phyloP scores from a whole-genome alignment of 2,888 invertebrate genomes.

The Andrena dorsata region DNA sequence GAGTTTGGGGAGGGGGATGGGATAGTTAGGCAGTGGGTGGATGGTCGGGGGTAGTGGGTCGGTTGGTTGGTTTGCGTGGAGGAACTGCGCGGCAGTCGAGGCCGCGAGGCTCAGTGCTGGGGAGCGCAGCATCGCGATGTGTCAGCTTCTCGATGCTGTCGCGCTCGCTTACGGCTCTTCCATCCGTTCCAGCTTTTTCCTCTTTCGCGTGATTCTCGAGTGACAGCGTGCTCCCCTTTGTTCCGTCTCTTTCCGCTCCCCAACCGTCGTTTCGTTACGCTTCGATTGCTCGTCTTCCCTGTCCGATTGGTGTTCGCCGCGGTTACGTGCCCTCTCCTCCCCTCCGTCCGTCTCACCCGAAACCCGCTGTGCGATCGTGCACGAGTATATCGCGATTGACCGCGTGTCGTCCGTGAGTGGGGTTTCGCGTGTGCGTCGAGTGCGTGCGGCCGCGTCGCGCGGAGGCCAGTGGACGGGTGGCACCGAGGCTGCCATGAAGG shows the following conservation, averaged over 20 bases:
- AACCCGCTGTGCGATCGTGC: neutral
- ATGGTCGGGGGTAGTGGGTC: conserved; percentile 76
- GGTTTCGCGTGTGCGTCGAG: conserved; percentile 51
- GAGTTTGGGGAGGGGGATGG: conserved; percentile 62
- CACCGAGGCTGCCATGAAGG: conserved; percentile 26
- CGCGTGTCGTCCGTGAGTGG: conserved; percentile 32
- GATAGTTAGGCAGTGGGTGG: conserved; percentile 71
- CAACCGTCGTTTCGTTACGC: conserved; percentile 1
- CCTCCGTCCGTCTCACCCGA: too few species aligned
- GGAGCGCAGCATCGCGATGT: conserved; percentile 84
- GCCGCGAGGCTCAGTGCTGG: conserved; percentile 85
- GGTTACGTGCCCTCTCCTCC: neutral
- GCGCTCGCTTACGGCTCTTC: conserved; percentile 74
- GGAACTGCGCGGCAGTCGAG: conserved; percentile 84
- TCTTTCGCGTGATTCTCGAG: conserved; percentile 33
- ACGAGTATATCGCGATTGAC: conserved; percentile 18
- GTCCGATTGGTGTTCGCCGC: neutral
- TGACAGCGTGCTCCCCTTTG: conserved; percentile 28
- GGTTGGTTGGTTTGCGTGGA: conserved; percentile 83
- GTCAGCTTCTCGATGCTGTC: conserved; percentile 80
- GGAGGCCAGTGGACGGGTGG: neutral
- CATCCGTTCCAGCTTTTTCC: conserved; percentile 57
- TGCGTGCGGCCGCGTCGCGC: conserved; percentile 35
- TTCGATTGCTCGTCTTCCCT: neutral
- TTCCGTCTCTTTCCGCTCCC: neutral